Conservation (phyloP, 2,113 vertebrate species). For the Ramphastos sulfuratus region DNA sequence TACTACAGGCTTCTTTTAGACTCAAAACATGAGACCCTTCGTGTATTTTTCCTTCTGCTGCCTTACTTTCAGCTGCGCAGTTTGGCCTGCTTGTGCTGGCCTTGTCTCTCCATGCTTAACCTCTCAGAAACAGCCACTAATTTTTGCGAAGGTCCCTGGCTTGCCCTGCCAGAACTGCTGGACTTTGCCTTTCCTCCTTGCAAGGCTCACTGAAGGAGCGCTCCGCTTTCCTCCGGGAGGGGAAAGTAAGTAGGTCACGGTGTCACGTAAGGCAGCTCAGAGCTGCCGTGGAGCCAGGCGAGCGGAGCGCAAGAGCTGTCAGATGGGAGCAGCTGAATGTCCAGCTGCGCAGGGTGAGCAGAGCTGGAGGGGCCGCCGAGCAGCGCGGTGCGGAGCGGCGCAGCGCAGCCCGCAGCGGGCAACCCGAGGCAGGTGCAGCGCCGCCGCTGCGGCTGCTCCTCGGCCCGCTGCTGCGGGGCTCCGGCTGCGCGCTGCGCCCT, state of each 20-base stretch:
- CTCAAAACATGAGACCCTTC: neutral
- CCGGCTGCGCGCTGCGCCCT: neutral
- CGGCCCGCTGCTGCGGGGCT: neutral
- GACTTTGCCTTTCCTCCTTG: neutral
- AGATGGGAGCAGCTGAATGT: neutral
- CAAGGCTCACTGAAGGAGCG: neutral
- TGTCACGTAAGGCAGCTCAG: conserved; percentile 58
- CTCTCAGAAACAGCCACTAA: conserved; percentile 13
- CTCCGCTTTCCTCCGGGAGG: neutral
- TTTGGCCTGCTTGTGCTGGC: neutral
- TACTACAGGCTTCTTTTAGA: neutral
- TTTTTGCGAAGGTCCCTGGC: conserved; percentile 31
- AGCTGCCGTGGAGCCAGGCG: neutral
- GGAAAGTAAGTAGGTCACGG: conserved; percentile 52
- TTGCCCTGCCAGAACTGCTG: conserved; percentile 3
- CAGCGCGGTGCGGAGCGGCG: neutral
- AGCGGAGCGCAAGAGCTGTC: neutral
- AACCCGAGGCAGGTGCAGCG: neutral
- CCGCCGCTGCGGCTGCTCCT: neutral
- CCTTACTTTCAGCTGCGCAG: neutral
- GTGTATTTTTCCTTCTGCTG: neutral
- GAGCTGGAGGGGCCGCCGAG: neutral
- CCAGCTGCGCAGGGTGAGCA: neutral
- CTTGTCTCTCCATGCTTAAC: neutral
- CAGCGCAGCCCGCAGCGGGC: neutral